Evolutionary conservation across 2,888 invertebrate genomes (phyloP), one percentile per base, ranked within the genome.

Genomic region (Patella ulyssiponensis): DNA sequence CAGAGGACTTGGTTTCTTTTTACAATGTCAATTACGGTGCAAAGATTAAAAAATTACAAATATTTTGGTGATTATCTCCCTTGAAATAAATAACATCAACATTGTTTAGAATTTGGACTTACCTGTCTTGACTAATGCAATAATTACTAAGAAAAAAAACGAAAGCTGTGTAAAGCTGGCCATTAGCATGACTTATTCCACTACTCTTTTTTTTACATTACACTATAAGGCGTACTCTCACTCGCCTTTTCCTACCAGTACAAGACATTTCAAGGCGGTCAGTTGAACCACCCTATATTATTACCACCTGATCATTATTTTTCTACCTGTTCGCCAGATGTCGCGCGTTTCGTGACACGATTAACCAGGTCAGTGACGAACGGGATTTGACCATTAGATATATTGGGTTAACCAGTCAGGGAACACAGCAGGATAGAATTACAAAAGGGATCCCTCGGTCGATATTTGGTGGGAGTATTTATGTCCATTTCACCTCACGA

Each of bases 61-160:
- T 64, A 64, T 64, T 64, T 23, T 64, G 20, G 64, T 64, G 11
- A 64, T 64, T 64, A 64, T 20, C 64, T 64, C 64, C 64, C 64
- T 23, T 64, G 9, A 64, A 64, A 44, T 44, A 44, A 44, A 44
- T 44, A 9, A 44, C 44, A 44, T 64, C 20, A 64, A 20, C 23
- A 64, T 23, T 64, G 20, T 23, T 14, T 23, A 23, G 23, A 23
- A 23, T 64, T 11, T 23, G 20, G 23, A 64, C 64, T 64, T 64
- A 64, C 64, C 64, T 64, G 64, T 64, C 12, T 23, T 64, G 23
- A 64, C 23, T 64, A 64, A 64, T 11, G 64, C 15, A 20, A 64
- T 20, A 23, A 64, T 64, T 64, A 64, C 20, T 12, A 23, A 64
- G 23, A 64, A 23, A 64, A 64, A 64, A 23, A 23, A 64, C 20